phyloP scores from a whole-genome alignment of 2,888 invertebrate species.

The Protula sp. region DNA sequence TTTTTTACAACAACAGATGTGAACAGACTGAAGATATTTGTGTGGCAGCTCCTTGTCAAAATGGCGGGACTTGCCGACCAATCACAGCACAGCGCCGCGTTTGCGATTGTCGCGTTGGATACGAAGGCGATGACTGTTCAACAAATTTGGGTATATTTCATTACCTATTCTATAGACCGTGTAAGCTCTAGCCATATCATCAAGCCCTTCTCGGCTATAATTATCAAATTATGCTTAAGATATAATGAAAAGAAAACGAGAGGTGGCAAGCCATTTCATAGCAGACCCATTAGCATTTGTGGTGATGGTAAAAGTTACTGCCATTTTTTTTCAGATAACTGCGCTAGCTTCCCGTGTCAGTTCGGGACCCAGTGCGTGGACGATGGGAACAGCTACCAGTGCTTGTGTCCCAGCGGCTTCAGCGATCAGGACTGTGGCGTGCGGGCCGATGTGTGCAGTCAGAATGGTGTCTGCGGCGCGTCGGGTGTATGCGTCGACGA shows the following conservation, averaged over 20 bases:
- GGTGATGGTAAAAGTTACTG: too few species aligned
- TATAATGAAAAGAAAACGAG: too few species aligned
- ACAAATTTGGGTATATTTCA: not conserved
- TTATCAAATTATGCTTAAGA: too few species aligned
- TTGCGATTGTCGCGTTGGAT: conserved; percentile 31
- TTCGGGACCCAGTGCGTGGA: not conserved
- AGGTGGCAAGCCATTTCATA: too few species aligned
- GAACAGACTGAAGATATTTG: conserved; percentile 10
- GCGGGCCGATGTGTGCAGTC: not conserved
- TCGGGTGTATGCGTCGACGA: conserved; percentile 29
- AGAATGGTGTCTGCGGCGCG: not conserved
- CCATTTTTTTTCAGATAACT: too few species aligned
- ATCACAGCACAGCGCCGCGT: conserved; percentile 23
- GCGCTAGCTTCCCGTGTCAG: not conserved
- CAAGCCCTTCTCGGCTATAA: too few species aligned
- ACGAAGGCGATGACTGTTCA: conserved; percentile 18
- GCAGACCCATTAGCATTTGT: too few species aligned
- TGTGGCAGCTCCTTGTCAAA: conserved; percentile 15
- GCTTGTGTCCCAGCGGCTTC: not conserved
- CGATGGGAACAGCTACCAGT: not conserved
- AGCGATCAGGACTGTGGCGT: not conserved
- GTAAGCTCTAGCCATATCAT: too few species aligned
- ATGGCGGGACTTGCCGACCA: conserved; percentile 21
- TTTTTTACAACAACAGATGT: too few species aligned
- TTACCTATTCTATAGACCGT: too few species aligned